Base-by-base conservation (phyloP, 2,113 vertebrate species). In the Elgaria multicarinata region DNA sequence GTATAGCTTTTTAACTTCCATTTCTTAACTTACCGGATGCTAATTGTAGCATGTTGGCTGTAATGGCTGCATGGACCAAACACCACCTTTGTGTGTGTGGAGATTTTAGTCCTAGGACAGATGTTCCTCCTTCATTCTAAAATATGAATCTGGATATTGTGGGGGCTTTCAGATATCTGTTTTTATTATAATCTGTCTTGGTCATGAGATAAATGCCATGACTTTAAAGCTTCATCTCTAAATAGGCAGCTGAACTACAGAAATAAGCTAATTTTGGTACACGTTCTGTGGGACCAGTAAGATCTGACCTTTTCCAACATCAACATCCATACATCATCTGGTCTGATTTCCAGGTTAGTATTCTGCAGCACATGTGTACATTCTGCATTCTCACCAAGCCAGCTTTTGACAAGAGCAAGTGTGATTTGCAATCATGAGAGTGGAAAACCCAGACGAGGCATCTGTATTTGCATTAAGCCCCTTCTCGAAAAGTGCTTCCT, bases 401-500 rank as follows among this genome's bases (percentile, higher is more conserved):
- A 81, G 28, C 62, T 81, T 58, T 22, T 66, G 12, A 42, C 55
- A 75, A 76, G 44, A 10, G 33, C 16, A 62, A 62, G 71, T 53
- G 42, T 89, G 87, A 84, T 89, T 76, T 76, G 69, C 58, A 22
- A 26, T 77, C 87, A 66, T 3, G 24, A 55, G 42, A 89, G 44
- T 66, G 62, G 81, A 64, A 83, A 76, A 16, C 69, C 74, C 72
- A 83, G 62, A 46, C 10, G n/a, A 82, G 79, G 50, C 12, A 8
- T 22, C 22, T 74, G 55, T 62, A 83, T 88, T 88, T 74, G 28
- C 31, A 82, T 82, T 82, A 58, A n/a, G 69, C 67, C 26, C 39
- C 58, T 83, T 74, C 81, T 88, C 33, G 24, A 71, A 83, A 89
- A 83, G 72, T 12, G 71, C 71, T 62, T 89, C 71, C 66, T 83